Conservation (phyloP, 1,140 invertebrate genomes). For the Lucilia cuprina region DNA sequence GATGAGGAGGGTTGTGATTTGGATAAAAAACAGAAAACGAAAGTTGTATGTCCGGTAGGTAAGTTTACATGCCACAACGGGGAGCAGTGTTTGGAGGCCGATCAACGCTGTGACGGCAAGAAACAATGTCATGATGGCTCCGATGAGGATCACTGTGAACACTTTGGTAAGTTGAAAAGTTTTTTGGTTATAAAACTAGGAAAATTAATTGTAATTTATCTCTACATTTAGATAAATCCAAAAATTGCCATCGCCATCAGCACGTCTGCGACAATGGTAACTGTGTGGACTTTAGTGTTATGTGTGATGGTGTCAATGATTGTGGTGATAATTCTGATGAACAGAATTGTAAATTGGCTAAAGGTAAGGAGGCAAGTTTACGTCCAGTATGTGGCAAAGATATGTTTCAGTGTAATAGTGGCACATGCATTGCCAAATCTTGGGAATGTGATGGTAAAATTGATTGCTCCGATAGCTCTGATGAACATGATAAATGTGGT, state of each 20-base stretch:
- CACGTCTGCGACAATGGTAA: constrained; percentile 88
- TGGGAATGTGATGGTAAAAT: constrained; percentile 78
- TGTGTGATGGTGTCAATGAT: constrained; percentile 71
- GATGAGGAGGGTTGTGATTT: constrained; percentile 73
- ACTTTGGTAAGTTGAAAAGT: constrained; percentile 51
- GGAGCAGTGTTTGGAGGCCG: constrained; percentile 60
- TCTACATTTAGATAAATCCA: constrained; percentile 42
- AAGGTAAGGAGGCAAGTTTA: constrained; percentile 54
- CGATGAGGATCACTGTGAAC: constrained; percentile 74
- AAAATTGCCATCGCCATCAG: constrained; percentile 67
- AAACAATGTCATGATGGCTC: constrained; percentile 78
- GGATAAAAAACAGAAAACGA: constrained; percentile 49
- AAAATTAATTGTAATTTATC: not conserved
- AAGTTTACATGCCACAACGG: constrained; percentile 70
- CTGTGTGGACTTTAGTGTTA: constrained; percentile 70
- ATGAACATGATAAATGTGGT: constrained; percentile 72
- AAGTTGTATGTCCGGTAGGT: constrained; percentile 64
- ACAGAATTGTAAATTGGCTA: constrained; percentile 69
- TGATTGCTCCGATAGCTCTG: constrained; percentile 76
- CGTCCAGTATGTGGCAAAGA: constrained; percentile 40
- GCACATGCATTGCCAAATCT: constrained; percentile 72
- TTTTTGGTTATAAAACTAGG: not conserved
- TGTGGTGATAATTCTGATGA: constrained; percentile 75
- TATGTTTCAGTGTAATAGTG: constrained; percentile 66
- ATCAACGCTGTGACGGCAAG: constrained; percentile 73